These are phyloP conservation scores for Choloepus didactylus DNA, from an alignment of 2,797 vertebrate species.

Conservation along the genomic window DNA sequence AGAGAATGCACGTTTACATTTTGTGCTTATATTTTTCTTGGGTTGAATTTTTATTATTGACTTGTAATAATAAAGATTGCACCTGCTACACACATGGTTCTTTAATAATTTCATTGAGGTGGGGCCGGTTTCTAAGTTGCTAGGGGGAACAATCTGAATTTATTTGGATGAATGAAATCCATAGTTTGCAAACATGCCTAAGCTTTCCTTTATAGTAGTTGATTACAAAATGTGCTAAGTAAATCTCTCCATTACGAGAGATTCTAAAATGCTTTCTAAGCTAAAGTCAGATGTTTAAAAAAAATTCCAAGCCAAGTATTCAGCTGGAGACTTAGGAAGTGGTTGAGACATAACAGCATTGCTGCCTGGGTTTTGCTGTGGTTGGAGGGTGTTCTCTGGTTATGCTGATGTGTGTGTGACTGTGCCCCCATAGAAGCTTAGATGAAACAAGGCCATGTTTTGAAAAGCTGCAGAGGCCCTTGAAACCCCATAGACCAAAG, in stretches of 20 bases:
- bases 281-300: constrained; percentile 41
- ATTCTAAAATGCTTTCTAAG: constrained; percentile 70
- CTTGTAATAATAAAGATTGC: constrained; percentile 74
- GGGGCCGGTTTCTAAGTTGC: constrained; percentile 43
- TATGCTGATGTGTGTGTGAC: constrained; percentile 43
- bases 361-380: constrained; percentile 47
- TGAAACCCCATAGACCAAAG: constrained; percentile 68
- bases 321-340: constrained; percentile 52
- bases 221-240: constrained; percentile 70
- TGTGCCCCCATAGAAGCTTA: constrained; percentile 70
- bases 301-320: constrained; percentile 36
- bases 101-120: constrained; percentile 76
- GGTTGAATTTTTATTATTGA: constrained; percentile 76
- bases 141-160: constrained; percentile 36
- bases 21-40: constrained; percentile 77
- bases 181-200: constrained; percentile 62
- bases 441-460: constrained; percentile 81
- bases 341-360: constrained; percentile 50
- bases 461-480: constrained; percentile 76
- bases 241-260: constrained; percentile 56
- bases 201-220: constrained; percentile 66
- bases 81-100: constrained; percentile 71
- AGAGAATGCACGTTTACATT: constrained; percentile 75
- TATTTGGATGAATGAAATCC: constrained; percentile 75
- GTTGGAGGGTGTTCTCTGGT: constrained; percentile 30